Percentiles rank a stretch among this genome's conserved stretches.
Evolutionary conservation across 2,797 vertebrate species (phyloP).

Genomic region (Spea hammondii): DNA sequence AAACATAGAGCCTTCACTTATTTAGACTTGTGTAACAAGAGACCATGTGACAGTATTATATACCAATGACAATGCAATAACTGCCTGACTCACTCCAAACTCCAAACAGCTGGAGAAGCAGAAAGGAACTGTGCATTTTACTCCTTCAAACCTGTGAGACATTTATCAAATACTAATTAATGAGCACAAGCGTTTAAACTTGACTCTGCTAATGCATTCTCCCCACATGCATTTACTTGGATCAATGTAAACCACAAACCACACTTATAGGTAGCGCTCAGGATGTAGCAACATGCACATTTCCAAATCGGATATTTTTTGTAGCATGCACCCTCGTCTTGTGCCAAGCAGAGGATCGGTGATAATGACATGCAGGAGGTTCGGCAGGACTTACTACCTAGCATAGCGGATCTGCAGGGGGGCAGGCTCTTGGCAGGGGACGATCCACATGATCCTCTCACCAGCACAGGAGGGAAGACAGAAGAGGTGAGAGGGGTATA

Average conservation of each 20-base stretch:
- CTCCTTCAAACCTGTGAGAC: constrained; percentile 17
- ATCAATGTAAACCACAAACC: background rate
- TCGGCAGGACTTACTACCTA: constrained; percentile 47
- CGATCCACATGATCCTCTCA: constrained; percentile 44
- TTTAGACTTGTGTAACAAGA: background rate
- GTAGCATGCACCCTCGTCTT: constrained; percentile 35
- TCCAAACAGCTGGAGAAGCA: constrained; percentile 5
- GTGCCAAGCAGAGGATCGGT: constrained; percentile 10
- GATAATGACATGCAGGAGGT: constrained; percentile 39
- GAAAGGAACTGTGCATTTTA: background rate
- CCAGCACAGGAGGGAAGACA: constrained; percentile 47
- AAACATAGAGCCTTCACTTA: background rate
- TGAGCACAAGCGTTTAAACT: background rate
- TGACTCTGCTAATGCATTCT: background rate
- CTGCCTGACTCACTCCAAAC: background rate
- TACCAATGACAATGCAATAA: background rate
- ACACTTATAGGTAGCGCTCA: background rate
- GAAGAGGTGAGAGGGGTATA: constrained; percentile 42
- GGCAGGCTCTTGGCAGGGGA: constrained; percentile 23
- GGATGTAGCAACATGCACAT: constrained; percentile 22
- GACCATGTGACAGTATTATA: background rate
- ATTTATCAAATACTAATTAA: constrained; percentile 29
- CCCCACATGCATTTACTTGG: constrained; percentile 20
- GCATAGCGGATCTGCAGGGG: constrained; percentile 42
- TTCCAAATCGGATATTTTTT: background rate